Evolutionary conservation across 2,797 vertebrate species (phyloP), one percentile per base, ranked within the genome.

Genomic region (Helicolenus hilgendorfi): DNA sequence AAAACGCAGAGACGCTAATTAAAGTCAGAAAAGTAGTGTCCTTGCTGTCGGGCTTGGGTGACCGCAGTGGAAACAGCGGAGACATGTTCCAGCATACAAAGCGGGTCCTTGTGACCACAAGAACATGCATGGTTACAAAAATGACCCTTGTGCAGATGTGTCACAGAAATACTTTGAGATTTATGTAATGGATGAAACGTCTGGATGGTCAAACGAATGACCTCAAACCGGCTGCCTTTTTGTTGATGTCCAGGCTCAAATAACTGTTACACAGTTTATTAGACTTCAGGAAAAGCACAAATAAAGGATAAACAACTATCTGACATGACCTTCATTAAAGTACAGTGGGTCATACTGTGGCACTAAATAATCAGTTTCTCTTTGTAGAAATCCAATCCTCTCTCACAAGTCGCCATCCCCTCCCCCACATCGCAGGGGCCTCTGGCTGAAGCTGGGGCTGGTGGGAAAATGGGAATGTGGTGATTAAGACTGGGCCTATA

Each of bases 391-490:
- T 89, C 72, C 63, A 87, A 79, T 69, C 80, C 87, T 81, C 27
- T 68, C 72, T 63, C 79, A 67, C 15, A 18, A 38, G 65, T 87
- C 74, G 56, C 45, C 11, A 55, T 69, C 78, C 83, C 87, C 88
- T 87, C 88, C 88, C 90, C 78, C 89, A 84, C 81, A 41, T 77
- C 41, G 78, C 89, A 84, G 77, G 85, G 88, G 91, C 89, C 92
- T 95, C 90, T 93, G 88, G 78, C 84, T 95, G 92, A 94, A 93
- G 86, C 87, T 84, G 89, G 90, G 89, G 94, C 95, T 96, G 88
- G 94, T 98, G 98, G 97, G 98, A 98, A 98, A 95, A 84, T 93
- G 7, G 93, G 96, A 93, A 95, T 97, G 95, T 93, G 94, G 95
- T 94, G 94, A 96, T 95, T 93, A 97, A 97, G 97, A 97, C 96